Percentiles rank a stretch among this genome's conserved stretches.
These are phyloP conservation scores for Oegoconia quadripuncta DNA, from an alignment of 2,888 invertebrate species.

Conservation along the genomic window DNA sequence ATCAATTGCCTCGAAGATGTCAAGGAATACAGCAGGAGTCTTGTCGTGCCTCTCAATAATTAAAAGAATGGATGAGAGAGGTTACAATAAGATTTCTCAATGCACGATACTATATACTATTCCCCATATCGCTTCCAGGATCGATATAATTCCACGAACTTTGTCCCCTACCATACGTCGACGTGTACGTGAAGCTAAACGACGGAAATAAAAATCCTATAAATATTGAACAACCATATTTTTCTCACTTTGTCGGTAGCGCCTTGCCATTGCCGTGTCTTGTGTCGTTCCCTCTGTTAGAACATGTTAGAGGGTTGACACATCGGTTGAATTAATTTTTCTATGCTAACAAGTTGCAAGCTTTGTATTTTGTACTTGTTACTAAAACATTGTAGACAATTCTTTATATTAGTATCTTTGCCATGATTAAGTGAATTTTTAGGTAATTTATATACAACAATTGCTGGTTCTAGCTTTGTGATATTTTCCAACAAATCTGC, in stretches of 20 bases:
- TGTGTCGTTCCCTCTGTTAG: conserved; percentile 2
- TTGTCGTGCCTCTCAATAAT: too few species aligned
- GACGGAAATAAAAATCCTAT: conserved; percentile 75
- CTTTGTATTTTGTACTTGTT: too few species aligned
- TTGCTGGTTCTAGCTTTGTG: too few species aligned
- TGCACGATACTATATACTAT: background rate
- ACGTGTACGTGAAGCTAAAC: conserved; percentile 67
- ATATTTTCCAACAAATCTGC: too few species aligned
- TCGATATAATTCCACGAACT: conserved; percentile 18
- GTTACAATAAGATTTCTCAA: too few species aligned
- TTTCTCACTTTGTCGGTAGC: conserved; percentile 74
- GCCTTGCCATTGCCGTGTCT: conserved; percentile 34
- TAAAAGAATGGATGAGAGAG: background rate
- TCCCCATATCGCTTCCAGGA: conserved; percentile 10
- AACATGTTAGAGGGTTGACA: conserved; percentile 4
- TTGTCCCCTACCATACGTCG: conserved; percentile 45
- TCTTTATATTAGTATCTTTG: too few species aligned
- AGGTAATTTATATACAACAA: too few species aligned
- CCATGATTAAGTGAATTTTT: too few species aligned
- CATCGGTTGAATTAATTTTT: too few species aligned
- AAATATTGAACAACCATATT: conserved; percentile 77
- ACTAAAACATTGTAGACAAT: too few species aligned
- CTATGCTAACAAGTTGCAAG: background rate
- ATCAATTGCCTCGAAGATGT: too few species aligned
- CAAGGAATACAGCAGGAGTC: too few species aligned